These are phyloP conservation scores for Gallinago paraguaiae DNA, from an alignment of 2,113 vertebrate genomes.

Conservation along the genomic window DNA sequence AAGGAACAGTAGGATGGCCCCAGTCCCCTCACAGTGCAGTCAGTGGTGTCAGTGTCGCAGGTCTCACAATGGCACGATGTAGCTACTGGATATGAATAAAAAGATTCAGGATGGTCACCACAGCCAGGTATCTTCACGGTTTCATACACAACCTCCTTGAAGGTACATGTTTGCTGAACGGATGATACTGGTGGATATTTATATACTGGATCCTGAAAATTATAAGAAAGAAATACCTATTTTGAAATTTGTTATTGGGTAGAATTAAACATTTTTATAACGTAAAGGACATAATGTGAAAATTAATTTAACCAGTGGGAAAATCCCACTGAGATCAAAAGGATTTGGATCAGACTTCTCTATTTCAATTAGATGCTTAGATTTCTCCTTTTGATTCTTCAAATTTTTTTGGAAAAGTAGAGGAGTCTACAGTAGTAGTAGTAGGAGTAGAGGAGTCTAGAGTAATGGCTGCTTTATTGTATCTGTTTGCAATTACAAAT, in stretches of 20 bases:
- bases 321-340: background rate
- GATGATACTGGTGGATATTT: conserved; percentile 56
- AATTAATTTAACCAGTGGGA: background rate
- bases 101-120: conserved; percentile 68
- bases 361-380: background rate
- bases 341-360: background rate
- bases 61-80: conserved; percentile 81
- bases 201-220: conserved; percentile 80
- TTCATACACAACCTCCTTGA: conserved; percentile 85
- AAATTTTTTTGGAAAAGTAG: background rate
- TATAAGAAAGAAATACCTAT: background rate
- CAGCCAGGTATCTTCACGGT: conserved; percentile 84
- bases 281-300: background rate
- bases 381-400: background rate
- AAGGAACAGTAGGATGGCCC: conserved; percentile 80
- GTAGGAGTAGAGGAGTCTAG: background rate
- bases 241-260: background rate
- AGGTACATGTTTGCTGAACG: conserved; percentile 81
- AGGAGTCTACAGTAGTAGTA: background rate
- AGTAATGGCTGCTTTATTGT: background rate
- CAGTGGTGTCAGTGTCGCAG: conserved; percentile 78
- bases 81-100: conserved; percentile 85
- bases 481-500: background rate
- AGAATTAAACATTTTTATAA: background rate
- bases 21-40: conserved; percentile 78